Conservation (phyloP, 2,797 vertebrate species). For the Artibeus lituratus region DNA sequence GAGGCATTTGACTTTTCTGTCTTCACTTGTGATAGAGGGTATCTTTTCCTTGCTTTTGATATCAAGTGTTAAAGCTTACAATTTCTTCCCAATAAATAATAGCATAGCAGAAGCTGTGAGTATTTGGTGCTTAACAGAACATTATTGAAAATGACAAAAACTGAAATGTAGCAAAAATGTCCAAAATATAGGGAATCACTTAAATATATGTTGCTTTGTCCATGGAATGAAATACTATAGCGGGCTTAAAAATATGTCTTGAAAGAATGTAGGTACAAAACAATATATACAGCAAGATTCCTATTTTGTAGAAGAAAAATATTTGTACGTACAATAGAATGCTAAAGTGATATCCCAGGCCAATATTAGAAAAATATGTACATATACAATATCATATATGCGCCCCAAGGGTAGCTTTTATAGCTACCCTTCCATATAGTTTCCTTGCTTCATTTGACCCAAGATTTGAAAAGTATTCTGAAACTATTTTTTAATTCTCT, state of each 20-base stretch:
- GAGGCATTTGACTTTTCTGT: neutral
- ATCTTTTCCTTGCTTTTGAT: neutral
- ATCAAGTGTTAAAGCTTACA: constrained; percentile 19
- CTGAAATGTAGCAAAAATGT: neutral
- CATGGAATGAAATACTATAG: neutral
- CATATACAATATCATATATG: neutral
- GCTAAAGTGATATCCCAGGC: neutral
- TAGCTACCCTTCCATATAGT: neutral
- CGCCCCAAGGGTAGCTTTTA: neutral
- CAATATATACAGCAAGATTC: neutral
- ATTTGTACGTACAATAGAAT: neutral
- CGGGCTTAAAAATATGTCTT: constrained; percentile 38
- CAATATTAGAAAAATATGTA: constrained; percentile 1
- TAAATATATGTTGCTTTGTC: neutral
- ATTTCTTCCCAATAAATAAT: constrained; percentile 2
- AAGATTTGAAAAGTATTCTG: neutral
- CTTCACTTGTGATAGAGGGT: neutral
- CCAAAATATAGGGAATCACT: neutral
- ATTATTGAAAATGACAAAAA: constrained; percentile 30
- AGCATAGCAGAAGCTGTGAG: neutral
- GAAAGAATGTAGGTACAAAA: constrained; percentile 20
- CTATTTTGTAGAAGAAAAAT: neutral
- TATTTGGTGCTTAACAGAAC: neutral
- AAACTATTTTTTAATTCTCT: constrained; percentile 40
- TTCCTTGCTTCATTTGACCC: constrained; percentile 18